Percentiles rank a stretch among this genome's conserved stretches.
Evolutionary conservation across 1,140 invertebrate species (phyloP).

Genomic region (Condylostylus longicornis): DNA sequence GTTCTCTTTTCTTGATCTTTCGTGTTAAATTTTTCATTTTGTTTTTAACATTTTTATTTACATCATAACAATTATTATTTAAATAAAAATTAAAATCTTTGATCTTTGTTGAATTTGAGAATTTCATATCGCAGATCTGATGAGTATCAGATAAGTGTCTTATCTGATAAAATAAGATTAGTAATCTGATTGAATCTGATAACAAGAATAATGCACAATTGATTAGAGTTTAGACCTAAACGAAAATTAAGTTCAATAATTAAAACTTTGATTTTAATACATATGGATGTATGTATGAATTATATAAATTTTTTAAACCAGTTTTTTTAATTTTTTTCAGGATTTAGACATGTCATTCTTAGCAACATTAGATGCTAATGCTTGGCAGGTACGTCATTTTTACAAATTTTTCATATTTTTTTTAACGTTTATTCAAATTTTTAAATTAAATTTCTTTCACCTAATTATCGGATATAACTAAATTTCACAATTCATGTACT

Average conservation of each 20-base stretch:
- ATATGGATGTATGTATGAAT: not conserved
- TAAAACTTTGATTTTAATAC: constrained; percentile 14
- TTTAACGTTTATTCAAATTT: too few relatives aligned
- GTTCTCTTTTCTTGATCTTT: too few relatives aligned
- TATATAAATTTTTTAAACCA: not conserved
- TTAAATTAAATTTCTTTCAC: too few relatives aligned
- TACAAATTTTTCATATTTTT: not conserved
- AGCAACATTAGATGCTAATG: constrained; percentile 34
- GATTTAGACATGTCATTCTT: constrained; percentile 35
- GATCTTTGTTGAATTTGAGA: too few relatives aligned
- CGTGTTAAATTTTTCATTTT: too few relatives aligned
- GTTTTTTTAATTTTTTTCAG: constrained; percentile 18
- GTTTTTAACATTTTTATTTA: too few relatives aligned
- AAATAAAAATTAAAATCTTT: too few relatives aligned
- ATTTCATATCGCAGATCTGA: not conserved
- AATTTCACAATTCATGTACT: too few relatives aligned
- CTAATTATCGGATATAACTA: too few relatives aligned
- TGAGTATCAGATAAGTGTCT: not conserved
- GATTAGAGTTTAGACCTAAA: constrained; percentile 8
- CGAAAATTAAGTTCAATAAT: constrained; percentile 19
- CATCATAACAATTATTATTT: too few relatives aligned
- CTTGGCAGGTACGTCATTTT: constrained; percentile 33
- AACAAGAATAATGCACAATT: too few relatives aligned
- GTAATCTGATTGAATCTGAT: not conserved
- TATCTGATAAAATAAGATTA: not conserved